Conservation (phyloP, 2,797 vertebrate species). For the Oreochromis mossambicus region DNA sequence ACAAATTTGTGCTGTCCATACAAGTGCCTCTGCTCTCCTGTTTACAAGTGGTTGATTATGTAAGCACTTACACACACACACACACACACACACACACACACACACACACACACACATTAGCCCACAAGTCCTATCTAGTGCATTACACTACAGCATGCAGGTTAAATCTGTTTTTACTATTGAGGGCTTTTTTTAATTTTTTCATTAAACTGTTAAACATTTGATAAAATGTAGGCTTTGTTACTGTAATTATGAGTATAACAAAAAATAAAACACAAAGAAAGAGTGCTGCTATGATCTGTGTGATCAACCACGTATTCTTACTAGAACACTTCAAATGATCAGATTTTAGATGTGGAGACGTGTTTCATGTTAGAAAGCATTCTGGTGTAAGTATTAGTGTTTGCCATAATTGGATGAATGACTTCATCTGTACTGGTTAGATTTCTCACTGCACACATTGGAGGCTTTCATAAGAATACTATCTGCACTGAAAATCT, state of each 20-base stretch:
- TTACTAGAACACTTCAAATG: background rate
- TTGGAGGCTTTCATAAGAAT: background rate
- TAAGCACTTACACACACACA: background rate
- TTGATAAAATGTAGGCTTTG: no score
- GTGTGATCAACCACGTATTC: background rate
- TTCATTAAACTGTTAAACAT: background rate
- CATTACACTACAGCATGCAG: background rate
- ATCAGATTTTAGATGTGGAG: background rate
- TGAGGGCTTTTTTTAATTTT: fast-evolving
- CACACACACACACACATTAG: background rate
- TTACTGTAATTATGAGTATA: background rate
- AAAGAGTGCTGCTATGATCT: background rate
- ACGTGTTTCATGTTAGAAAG: background rate
- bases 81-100: background rate
- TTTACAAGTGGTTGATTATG: constrained; percentile 41
- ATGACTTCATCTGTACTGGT: background rate
- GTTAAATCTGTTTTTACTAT: background rate
- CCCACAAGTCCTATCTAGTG: background rate
- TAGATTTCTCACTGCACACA: background rate
- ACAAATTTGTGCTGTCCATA: background rate
- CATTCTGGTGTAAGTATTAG: background rate
- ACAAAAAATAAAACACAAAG: background rate
- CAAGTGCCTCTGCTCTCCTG: background rate
- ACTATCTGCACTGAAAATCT: background rate
- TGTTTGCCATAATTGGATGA: background rate